phyloP scores from a whole-genome alignment of 2,113 vertebrate species.

The Engraulis encrasicolus region DNA sequence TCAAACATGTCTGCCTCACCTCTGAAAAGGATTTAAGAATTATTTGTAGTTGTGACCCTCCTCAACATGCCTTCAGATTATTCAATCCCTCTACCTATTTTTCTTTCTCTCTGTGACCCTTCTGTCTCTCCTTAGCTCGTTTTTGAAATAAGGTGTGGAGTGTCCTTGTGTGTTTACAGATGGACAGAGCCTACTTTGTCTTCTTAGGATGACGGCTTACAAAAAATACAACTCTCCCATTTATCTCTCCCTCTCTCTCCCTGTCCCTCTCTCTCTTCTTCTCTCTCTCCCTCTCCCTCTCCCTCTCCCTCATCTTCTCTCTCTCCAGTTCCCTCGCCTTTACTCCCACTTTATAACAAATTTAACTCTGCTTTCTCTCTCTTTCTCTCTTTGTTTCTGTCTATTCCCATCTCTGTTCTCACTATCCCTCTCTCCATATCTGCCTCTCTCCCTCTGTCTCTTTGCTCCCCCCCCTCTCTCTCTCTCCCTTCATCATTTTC shows the following conservation, averaged over 20 bases:
- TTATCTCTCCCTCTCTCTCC: neutral
- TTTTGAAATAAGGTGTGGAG: neutral
- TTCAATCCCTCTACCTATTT: neutral
- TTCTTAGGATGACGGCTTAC: neutral
- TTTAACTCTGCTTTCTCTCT: neutral
- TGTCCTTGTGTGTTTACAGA: neutral
- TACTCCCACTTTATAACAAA: no score
- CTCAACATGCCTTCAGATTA: no score
- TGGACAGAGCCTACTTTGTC: neutral
- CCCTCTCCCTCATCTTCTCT: neutral
- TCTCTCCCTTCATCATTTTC: neutral
- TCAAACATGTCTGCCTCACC: no score
- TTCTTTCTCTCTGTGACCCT: neutral
- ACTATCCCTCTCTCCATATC: neutral
- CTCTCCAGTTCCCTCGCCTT: neutral
- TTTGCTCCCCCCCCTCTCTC: neutral
- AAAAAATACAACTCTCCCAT: neutral
- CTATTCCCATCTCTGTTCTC: neutral
- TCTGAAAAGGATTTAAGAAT: no score
- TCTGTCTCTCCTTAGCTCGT: neutral
- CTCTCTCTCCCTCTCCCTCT: neutral
- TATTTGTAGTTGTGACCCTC: no score
- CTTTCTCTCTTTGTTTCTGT: neutral
- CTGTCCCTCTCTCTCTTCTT: neutral
- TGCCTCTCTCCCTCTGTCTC: neutral